Evolutionary conservation across 2,113 vertebrate genomes (phyloP).

Genomic region (Sebastes fasciatus): DNA sequence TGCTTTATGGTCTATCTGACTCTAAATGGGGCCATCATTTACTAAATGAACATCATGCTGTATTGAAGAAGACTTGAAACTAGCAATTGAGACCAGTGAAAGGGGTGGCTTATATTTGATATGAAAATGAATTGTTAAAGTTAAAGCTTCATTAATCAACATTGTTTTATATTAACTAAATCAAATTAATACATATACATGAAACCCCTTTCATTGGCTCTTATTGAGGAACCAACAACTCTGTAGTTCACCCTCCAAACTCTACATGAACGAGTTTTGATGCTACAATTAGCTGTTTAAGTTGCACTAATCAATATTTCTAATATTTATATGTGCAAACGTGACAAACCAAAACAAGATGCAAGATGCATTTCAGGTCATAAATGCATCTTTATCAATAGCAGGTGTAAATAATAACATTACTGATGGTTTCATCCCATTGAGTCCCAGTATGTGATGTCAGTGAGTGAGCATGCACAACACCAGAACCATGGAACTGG

Average conservation of each 20-base stretch:
- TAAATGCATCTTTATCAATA: background rate
- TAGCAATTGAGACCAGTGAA: too few species aligned
- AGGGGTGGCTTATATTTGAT: too few species aligned
- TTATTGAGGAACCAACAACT: background rate
- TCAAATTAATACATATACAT: background rate
- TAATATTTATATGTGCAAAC: too few species aligned
- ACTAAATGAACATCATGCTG: too few species aligned
- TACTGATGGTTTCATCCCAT: background rate
- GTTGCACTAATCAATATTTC: background rate
- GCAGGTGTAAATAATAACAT: background rate
- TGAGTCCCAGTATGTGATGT: too few species aligned
- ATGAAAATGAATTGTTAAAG: too few species aligned
- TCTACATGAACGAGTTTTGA: background rate
- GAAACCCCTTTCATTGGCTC: background rate
- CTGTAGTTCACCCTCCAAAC: background rate
- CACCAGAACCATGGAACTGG: background rate
- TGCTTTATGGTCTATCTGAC: too few species aligned
- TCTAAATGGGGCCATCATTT: too few species aligned
- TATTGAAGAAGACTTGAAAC: too few species aligned
- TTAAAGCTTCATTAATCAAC: too few species aligned
- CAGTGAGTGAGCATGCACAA: background rate
- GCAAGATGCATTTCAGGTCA: background rate
- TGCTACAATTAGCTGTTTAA: background rate
- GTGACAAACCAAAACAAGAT: too few species aligned
- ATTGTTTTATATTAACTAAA: background rate